Conservation (phyloP, 2,888 invertebrate genomes). For the Microchrysa polita region DNA sequence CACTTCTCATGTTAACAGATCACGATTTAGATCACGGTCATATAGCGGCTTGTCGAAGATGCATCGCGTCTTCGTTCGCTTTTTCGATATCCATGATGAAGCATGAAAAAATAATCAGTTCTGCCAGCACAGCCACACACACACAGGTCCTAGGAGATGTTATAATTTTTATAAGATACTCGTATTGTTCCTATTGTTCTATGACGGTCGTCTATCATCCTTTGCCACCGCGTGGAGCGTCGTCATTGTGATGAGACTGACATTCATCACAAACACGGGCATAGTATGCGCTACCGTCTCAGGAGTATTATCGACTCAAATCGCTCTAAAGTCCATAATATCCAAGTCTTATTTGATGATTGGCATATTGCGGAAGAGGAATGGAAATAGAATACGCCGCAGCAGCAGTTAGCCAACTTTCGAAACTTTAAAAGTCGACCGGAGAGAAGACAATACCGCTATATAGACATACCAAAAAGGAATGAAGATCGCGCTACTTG, state of each 20-base stretch:
- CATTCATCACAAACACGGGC: slow-evolving; percentile 4
- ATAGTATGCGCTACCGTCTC: background rate
- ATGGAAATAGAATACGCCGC: too few relatives aligned
- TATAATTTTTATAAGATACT: slow-evolving; percentile 23
- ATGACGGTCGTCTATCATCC: slow-evolving; percentile 40
- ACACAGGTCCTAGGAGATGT: slow-evolving; percentile 15
- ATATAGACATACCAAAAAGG: slow-evolving; percentile 28
- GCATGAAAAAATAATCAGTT: slow-evolving; percentile 31
- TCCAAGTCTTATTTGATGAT: slow-evolving; percentile 35
- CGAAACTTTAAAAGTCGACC: slow-evolving; percentile 12
- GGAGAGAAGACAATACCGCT: slow-evolving; percentile 32
- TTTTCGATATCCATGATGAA: slow-evolving; percentile 19
- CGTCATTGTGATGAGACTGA: slow-evolving; percentile 13
- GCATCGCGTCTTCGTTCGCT: slow-evolving; percentile 35
- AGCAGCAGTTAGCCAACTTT: background rate
- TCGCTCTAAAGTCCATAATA: slow-evolving; percentile 11
- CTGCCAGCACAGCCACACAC: background rate
- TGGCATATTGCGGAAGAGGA: slow-evolving; percentile 32
- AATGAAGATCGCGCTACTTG: slow-evolving; percentile 49
- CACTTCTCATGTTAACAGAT: slow-evolving; percentile 50
- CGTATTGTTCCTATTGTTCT: slow-evolving; percentile 16
- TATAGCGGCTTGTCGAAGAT: slow-evolving; percentile 37
- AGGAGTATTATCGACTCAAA: background rate
- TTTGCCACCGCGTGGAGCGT: slow-evolving; percentile 30
- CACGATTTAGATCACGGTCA: slow-evolving; percentile 51